Evolutionary conservation across 1,140 invertebrate genomes (phyloP).

Genomic region (Eupristina koningsbergeri): DNA sequence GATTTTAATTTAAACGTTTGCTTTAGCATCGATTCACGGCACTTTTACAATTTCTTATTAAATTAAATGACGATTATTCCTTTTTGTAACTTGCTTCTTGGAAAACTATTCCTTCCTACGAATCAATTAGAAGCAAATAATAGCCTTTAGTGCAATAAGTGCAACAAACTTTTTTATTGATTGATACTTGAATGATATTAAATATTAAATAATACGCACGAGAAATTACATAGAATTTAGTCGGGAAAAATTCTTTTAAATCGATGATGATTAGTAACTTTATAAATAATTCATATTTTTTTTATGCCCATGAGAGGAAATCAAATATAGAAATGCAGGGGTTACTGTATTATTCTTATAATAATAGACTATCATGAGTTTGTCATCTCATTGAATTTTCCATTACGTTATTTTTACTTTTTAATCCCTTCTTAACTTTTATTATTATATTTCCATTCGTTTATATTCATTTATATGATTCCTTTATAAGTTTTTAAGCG

Average conservation of each 20-base stretch:
- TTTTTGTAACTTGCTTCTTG: not conserved
- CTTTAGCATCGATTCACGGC: too few species aligned
- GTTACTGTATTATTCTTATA: not conserved
- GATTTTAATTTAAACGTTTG: too few species aligned
- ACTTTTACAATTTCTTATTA: too few species aligned
- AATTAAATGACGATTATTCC: not conserved
- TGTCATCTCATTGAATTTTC: too few species aligned
- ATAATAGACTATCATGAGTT: not conserved
- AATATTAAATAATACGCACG: too few species aligned
- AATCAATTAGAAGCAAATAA: not conserved
- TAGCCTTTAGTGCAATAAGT: not conserved
- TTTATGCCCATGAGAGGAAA: not conserved
- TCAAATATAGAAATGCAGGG: constrained; percentile 9
- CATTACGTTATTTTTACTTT: too few species aligned
- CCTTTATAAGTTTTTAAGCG: too few species aligned
- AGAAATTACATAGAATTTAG: not conserved
- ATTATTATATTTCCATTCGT: too few species aligned
- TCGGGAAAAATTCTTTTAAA: not conserved
- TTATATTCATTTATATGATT: too few species aligned
- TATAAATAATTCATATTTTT: constrained; percentile 44
- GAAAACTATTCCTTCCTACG: not conserved
- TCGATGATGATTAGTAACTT: constrained; percentile 12
- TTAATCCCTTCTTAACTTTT: too few species aligned
- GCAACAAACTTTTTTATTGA: too few species aligned
- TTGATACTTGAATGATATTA: too few species aligned